Evolutionary conservation across 2,888 invertebrate genomes (phyloP).

Genomic region (Apoda limacodes): DNA sequence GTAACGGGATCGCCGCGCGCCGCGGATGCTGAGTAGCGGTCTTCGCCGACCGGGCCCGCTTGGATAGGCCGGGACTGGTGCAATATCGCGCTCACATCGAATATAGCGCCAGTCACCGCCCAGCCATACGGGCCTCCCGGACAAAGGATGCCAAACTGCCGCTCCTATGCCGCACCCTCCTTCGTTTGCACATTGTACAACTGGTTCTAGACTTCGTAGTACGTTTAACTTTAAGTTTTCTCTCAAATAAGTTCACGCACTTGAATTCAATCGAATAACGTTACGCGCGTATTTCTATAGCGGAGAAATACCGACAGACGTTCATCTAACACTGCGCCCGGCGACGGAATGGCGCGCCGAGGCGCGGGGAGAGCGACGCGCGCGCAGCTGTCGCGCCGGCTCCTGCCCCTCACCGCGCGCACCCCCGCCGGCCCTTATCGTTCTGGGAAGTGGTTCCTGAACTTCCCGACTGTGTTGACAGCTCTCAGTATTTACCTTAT

Average conservation of each 20-base stretch:
- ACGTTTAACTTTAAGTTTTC: conserved; percentile 23
- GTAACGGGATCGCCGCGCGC: conserved; percentile 65
- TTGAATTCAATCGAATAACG: conserved; percentile 24
- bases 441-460: conserved; percentile 70
- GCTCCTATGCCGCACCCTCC: conserved; percentile 43
- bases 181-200: conserved; percentile 23
- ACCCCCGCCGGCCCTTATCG: conserved; percentile 57
- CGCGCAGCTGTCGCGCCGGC: conserved; percentile 60
- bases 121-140: conserved; percentile 61
- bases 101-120: conserved; percentile 68
- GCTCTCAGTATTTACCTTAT: conserved; percentile 29
- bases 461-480: conserved; percentile 61
- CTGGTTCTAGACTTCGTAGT: conserved; percentile 20
- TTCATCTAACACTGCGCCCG: no score
- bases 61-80: conserved; percentile 72
- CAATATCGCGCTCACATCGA: conserved; percentile 62
- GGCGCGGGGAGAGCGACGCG: conserved; percentile 50
- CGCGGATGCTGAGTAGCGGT: conserved; percentile 66
- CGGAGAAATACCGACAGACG: no score
- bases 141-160: conserved; percentile 47
- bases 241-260: conserved; percentile 34
- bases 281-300: no score
- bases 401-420: conserved; percentile 30
- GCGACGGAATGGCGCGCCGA: conserved; percentile 42
- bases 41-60: conserved; percentile 59